Base-by-base conservation (phyloP, 2,113 vertebrate genomes). In the Dunckerocampus dactyliophorus region DNA sequence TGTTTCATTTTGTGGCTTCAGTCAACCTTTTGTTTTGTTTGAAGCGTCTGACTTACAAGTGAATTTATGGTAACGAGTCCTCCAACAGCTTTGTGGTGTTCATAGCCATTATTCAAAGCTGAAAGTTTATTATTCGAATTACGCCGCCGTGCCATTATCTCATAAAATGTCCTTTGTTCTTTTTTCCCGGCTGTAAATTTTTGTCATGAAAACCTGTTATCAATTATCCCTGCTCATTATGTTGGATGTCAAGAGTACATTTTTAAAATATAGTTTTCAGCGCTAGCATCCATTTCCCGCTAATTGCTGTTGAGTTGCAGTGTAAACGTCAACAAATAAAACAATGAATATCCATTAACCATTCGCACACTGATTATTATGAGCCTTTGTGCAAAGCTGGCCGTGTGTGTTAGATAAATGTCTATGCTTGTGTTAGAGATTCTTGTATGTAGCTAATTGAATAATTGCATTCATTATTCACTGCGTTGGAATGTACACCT, bases 61-160 rank as follows among this genome's bases (percentile, higher is more conserved):
- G 21, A 63, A 74, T 76, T 62, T 22, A 72, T 62, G 19, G 31
- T 72, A 56, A 69, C 72, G 39, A 78, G 66, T 66, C 24, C 31
- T 51, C 22, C 60, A 28, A 28, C 65, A 66, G 37, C 61, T 56
- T 54, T 72, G 24, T 67, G 43, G 24, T 46, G 55, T 58, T 64
- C 51, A 47, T 8, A 67, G 51, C 55, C 69, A 63, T 16, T 50
- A 66, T 65, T 71, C 37, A 56, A 66, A 75, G 47, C 8, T 55
- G 50, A 66, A 52, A 13, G 56, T 71, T 76, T 73, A 62, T 77
- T 59, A 61, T 69, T 65, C 70, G 19, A 77, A 76, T 78, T 59
- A 76, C n/a, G n/a, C 53, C 62, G 12, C 51, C 55, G 22, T 57
- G n/a, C 55, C 47, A 64, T 65, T 65, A 67, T 79, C 50, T 60